phyloP scores from a whole-genome alignment of 2,888 invertebrate species.

The Morinoia aosen region DNA sequence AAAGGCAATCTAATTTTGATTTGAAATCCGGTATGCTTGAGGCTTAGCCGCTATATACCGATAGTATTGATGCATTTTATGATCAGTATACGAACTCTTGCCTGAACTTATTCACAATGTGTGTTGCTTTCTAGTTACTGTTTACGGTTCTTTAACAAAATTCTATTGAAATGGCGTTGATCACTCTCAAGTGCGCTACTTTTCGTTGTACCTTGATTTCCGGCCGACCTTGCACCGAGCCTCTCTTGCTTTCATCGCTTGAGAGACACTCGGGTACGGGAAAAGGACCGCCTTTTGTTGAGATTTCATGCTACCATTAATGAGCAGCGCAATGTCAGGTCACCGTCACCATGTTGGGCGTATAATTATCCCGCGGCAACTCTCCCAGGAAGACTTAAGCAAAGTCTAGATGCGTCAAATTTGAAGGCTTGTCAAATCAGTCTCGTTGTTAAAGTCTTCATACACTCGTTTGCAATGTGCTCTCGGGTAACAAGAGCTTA shows the following conservation, averaged over 20 bases:
- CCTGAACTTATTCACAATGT: background rate
- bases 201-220: background rate
- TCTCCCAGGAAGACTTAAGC: too few relatives aligned
- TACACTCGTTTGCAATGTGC: too few relatives aligned
- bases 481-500: too few relatives aligned
- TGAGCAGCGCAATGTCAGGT: too few relatives aligned
- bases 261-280: too few relatives aligned
- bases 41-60: background rate
- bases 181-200: background rate
- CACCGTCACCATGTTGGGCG: too few relatives aligned
- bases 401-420: too few relatives aligned
- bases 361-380: too few relatives aligned
- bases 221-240: background rate
- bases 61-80: background rate
- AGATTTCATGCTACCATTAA: too few relatives aligned
- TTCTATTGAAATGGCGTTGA: background rate
- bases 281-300: too few relatives aligned
- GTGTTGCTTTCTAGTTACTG: background rate
- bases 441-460: too few relatives aligned
- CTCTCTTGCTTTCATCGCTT: background rate
- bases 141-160: background rate
- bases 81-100: background rate
- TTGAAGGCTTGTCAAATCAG: too few relatives aligned
- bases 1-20: background rate
- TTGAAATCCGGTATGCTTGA: background rate